Percentiles rank a stretch among this genome's conserved stretches.
These are phyloP conservation scores for Sarcophaga bullata DNA, from an alignment of 1,140 invertebrate species.

Conservation along the genomic window DNA sequence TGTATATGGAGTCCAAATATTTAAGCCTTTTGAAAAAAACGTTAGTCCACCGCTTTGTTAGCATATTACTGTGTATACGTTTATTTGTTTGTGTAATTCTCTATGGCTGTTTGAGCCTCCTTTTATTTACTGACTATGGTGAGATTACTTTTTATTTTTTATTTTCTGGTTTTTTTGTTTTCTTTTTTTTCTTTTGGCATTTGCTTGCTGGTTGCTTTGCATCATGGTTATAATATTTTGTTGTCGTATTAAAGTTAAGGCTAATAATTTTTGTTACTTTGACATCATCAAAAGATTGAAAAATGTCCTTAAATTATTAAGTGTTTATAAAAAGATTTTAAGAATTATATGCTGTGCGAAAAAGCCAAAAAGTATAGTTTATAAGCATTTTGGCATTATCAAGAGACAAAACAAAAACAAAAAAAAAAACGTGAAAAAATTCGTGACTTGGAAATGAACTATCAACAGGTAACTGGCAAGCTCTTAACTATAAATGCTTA, in stretches of 20 bases:
- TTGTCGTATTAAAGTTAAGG: slow-evolving; percentile 45
- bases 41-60: slow-evolving; percentile 33
- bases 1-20: slow-evolving; percentile 22
- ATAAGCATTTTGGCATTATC: not conserved
- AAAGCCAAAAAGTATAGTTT: not conserved
- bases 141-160: not conserved
- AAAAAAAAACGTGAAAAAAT: not conserved
- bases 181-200: slow-evolving; percentile 29
- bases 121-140: slow-evolving; percentile 5
- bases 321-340: slow-evolving; percentile 38
- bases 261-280: slow-evolving; percentile 43
- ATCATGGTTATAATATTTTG: slow-evolving; percentile 31
- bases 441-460: not conserved
- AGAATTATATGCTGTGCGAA: not conserved
- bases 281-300: slow-evolving; percentile 46
- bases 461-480: not conserved
- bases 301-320: slow-evolving; percentile 45
- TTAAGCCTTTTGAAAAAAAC: slow-evolving; percentile 13
- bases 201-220: not conserved
- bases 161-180: not conserved
- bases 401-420: no score
- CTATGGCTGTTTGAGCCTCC: slow-evolving; percentile 6
- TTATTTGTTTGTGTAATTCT: slow-evolving; percentile 7
- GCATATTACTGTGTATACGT: not conserved
- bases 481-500: no score